These are phyloP conservation scores for Caenorhabditis panamensis DNA, from an alignment of 2,888 invertebrate genomes.

Conservation along the genomic window DNA sequence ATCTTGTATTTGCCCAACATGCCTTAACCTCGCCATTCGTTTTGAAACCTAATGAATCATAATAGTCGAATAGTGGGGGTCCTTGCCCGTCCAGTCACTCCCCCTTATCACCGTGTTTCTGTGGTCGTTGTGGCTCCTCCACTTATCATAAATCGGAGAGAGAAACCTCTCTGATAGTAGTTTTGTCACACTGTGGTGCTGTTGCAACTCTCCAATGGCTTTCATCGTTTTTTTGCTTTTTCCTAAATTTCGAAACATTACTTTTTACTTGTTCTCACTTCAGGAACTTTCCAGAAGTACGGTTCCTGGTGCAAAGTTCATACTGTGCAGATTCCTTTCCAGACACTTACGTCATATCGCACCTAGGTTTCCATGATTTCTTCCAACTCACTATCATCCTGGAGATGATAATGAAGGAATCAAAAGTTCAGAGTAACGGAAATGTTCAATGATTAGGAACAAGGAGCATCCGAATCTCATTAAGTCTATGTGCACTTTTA, in stretches of 20 bases:
- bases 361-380: too few relatives aligned
- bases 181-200: conserved; percentile 35
- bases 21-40: conserved; percentile 5
- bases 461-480: too few relatives aligned
- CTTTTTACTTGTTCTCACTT: too few relatives aligned
- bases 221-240: conserved; percentile 5
- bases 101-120: conserved; percentile 39
- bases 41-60: conserved; percentile 57
- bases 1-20: conserved; percentile 43
- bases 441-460: too few relatives aligned
- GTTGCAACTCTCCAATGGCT: conserved; percentile 21
- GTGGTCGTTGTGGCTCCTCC: conserved; percentile 7
- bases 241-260: not conserved
- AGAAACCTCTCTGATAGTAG: conserved; percentile 20
- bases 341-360: too few relatives aligned
- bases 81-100: conserved; percentile 10
- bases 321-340: too few relatives aligned
- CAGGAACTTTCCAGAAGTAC: too few relatives aligned
- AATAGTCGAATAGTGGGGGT: conserved; percentile 22
- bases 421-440: too few relatives aligned
- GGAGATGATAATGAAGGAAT: too few relatives aligned
- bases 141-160: conserved; percentile 55
- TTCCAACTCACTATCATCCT: too few relatives aligned
- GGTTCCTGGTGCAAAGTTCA: too few relatives aligned
- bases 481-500: too few relatives aligned